Base-by-base conservation (phyloP, 1,140 invertebrate species). In the Lutraria rhynchaena region DNA sequence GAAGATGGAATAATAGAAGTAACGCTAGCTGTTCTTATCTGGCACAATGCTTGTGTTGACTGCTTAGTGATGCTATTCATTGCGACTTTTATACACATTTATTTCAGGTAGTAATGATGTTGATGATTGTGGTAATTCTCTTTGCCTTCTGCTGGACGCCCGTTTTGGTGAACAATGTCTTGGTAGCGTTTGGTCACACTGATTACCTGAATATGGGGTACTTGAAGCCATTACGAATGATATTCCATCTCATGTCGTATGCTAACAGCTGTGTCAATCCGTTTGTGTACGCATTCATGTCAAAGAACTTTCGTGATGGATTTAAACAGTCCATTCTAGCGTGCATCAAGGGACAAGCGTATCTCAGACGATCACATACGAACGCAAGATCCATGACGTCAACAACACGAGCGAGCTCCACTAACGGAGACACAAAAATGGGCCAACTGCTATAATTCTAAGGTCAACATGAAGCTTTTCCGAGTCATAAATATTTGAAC, bases 261-360 rank as follows among this genome's bases (percentile, higher is more conserved):
- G 33, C 86, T 41, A 92, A 91, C 93, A 94, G 95, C 88, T 96
- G 95, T 86, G 94, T 96, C 78, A 96, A 96, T 92, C 96, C 96
- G 9, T 94, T 96, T 63, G 93, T 96, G 11, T 96, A 96, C 89
- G 95, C 95, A 29, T 96, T 96, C 91, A 95, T 96, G 94, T 96
- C 95, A 15, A 95, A 95, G 87, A 95, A 95, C 91, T 96, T 96
- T 91, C 92, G 95, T 13, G 58, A 95, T 83, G 95, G 94, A 51
- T 94, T 94, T 90, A 90, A 90, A 53, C 83, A 92, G 88, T 84
- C 93, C 0, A 83, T 94, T 22, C 89, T 89, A 82, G 85, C 89
- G 41, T 93, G 93, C 75, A 41, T 88, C 31, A 84, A 82, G 51
- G 87, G 87, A 5, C 78, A 81, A 22, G 84, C 84, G 0, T 88